Base-by-base conservation (phyloP, 2,797 vertebrate genomes). In the Dryobates pubescens region DNA sequence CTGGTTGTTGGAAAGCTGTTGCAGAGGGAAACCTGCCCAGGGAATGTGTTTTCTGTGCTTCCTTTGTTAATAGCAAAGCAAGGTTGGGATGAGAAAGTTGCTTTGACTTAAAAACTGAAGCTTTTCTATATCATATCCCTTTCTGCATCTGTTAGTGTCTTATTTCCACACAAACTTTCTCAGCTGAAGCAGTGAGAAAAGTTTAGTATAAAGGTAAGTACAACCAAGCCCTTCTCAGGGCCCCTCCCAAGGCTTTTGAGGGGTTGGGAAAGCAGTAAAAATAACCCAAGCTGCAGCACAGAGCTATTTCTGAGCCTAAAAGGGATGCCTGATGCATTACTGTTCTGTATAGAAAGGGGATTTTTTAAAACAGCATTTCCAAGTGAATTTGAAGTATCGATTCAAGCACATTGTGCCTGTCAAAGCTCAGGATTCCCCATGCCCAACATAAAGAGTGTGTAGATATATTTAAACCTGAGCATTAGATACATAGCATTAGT, bases 381-480 rank as follows among this genome's bases (percentile, higher is more conserved):
- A 76, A 84, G 89, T 82, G 65, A 57, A 88, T 96, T 93, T 78
- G 90, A 90, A 47, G 78, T 95, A 82, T 88, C 94, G 95, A 94
- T 95, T 96, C 88, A 69, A 47, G 70, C 63, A 32, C 18, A 10
- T 10, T 56, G 43, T 84, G 90, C 71, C 69, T 54, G 85, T 69
- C 64, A 89, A 80, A 58, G 80, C 82, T 77, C 51, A 43, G 71
- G 59, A 41, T 62, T 77, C 91, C 88, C 57, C 3, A 9, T 34
- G 81, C 75, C 71, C 73, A 4, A 0, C 69, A 74, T 71, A 54
- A 89, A 73, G 75, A 76, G 62, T 13, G 4, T 95, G 92, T 92
- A 90, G 90, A 90, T 87, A 47, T 82, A 88, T 95, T 93, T 96
- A 85, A 92, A 89, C 29, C 65, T 59, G 77, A 91, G 91, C 61